A percentile compares a stretch with the other conserved stretches of the same genome.
Evolutionary conservation across 2,113 vertebrate species (phyloP).

Genomic region (Platysternon megacephalum): DNA sequence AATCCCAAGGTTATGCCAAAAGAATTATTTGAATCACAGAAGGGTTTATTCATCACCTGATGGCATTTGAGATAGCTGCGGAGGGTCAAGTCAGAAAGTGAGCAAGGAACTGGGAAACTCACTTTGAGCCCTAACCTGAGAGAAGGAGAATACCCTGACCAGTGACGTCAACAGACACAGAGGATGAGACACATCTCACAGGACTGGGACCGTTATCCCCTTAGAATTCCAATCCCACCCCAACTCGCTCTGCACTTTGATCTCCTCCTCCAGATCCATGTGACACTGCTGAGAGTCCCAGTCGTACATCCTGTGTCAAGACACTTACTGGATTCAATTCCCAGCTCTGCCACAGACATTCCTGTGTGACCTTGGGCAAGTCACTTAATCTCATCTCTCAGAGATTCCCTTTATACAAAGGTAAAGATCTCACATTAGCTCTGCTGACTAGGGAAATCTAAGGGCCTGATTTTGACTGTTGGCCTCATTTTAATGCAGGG

Average conservation of each 20-base stretch:
- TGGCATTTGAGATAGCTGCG: background rate
- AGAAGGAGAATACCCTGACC: background rate
- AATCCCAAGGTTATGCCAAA: constrained; percentile 10
- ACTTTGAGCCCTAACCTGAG: background rate
- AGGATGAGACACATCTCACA: background rate
- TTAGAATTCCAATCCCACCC: rapidly evolving
- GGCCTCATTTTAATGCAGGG: rapidly evolving
- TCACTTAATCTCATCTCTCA: background rate
- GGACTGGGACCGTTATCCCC: background rate
- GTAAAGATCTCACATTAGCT: background rate
- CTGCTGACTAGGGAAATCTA: background rate
- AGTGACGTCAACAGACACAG: background rate
- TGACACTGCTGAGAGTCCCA: background rate
- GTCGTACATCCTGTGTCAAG: background rate
- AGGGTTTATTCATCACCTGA: constrained; percentile 45
- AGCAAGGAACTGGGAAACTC: constrained; percentile 8
- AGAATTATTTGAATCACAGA: constrained; percentile 41
- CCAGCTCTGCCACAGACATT: background rate
- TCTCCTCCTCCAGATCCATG: background rate
- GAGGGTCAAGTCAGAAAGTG: constrained; percentile 23
- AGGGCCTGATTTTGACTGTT: background rate
- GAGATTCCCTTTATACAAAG: background rate
- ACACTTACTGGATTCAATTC: rapidly evolving
- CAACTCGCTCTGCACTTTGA: background rate
- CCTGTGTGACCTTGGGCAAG: background rate